Evolutionary conservation across 1,140 invertebrate genomes (phyloP).

Genomic region (Drosophila willistoni): DNA sequence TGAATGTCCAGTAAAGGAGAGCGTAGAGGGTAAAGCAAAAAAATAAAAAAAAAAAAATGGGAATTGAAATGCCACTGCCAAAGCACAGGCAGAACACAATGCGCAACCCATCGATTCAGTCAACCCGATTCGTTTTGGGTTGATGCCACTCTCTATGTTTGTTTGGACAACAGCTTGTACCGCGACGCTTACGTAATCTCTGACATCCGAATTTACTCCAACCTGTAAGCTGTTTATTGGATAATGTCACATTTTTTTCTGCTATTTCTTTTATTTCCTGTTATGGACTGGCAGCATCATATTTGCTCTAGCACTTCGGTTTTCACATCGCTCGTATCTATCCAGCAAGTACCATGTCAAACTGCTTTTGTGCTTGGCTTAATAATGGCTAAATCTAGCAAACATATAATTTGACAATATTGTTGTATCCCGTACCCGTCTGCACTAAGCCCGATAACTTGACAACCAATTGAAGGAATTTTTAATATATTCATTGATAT

Average conservation of each 20-base stretch:
- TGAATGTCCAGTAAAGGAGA: conserved; percentile 55
- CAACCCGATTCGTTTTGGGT: not conserved
- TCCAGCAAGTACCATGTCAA: conserved; percentile 18
- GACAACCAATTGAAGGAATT: not conserved
- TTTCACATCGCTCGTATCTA: not conserved
- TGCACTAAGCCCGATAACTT: not conserved
- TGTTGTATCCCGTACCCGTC: conserved; percentile 10
- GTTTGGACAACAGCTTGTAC: conserved; percentile 60
- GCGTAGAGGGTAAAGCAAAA: not conserved
- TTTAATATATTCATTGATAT: no score
- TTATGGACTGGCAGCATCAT: conserved; percentile 11
- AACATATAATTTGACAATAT: conserved; percentile 58
- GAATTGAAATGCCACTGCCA: conserved; percentile 33
- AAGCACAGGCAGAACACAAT: conserved; percentile 29
- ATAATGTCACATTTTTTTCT: conserved; percentile 43
- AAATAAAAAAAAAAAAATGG: conserved; percentile 10
- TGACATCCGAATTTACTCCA: conserved; percentile 39
- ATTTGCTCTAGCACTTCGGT: conserved; percentile 6
- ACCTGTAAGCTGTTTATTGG: not conserved
- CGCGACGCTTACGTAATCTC: conserved; percentile 73
- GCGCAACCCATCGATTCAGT: conserved; percentile 15
- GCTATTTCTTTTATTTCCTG: not conserved
- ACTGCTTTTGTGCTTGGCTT: conserved; percentile 24
- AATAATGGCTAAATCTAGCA: conserved; percentile 43
- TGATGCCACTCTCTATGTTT: not conserved